Base-by-base conservation (phyloP, 2,888 invertebrate species). In the Cryptus armator region DNA sequence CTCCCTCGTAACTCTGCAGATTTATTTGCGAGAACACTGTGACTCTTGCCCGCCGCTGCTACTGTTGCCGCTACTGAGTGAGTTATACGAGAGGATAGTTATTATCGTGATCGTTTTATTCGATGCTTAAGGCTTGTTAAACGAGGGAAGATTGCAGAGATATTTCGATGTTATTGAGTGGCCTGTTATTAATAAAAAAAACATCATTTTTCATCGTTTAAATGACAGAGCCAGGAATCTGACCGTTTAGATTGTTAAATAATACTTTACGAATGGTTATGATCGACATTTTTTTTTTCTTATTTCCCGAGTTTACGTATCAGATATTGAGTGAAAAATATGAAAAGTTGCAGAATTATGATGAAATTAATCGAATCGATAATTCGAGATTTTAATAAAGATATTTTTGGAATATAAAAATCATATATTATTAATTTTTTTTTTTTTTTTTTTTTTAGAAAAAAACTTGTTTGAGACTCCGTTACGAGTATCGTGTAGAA, bases 21-120 rank as follows among this genome's bases (percentile, higher is more conserved):
- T 85, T 81, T 79, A 83, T 83, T 71, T 76, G 77, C 48, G 80
- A 66, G n/a, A 78, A 83, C 75, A 71, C 70, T 80, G 82, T 86
- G 81, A 81, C 79, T 82, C 75, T 72, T 68, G 70, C 44, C 51
- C 80, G 66, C 74, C 32, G 48, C 32, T 48, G 19, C 43, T 53
- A 44, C n/a, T 32, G 53, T 19, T 24, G 64, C 78, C 71, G 59
- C 66, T 71, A 70, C 66, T 53, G 70, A 79, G 84, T 84, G 84
- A 81, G 81, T 81, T 81, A 66, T 74, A 74, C 64, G 64, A 68
- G 77, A 76, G 66, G 43, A 66, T 53, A 51, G 77, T 84, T 84
- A 84, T 84, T 74, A 78, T 84, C 84, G 53, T 67, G 44, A 62
- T 71, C 67, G 71, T 84, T 84, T 84, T 81, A 81, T 84, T 70